These are phyloP conservation scores for Platysternon megacephalum DNA, from an alignment of 2,113 vertebrate species.

Conservation along the genomic window DNA sequence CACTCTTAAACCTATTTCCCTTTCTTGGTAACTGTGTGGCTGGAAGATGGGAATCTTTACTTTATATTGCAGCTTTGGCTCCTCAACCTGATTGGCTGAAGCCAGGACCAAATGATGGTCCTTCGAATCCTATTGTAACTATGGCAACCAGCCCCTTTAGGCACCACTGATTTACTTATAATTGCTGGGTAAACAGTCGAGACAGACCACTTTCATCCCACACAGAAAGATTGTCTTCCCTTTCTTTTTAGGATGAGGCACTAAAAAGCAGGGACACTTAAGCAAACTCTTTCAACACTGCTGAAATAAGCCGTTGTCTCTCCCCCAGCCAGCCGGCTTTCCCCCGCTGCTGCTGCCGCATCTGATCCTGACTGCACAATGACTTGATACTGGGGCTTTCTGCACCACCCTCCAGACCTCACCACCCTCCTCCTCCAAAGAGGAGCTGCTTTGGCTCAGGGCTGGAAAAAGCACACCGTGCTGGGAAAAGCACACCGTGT, in stretches of 20 bases:
- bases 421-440: not conserved
- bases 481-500: rapidly evolving
- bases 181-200: conserved; percentile 84
- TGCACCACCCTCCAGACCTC: rapidly evolving
- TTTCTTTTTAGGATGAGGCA: not conserved
- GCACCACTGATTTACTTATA: conserved; percentile 87
- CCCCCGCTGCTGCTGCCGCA: not conserved
- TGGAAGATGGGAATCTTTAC: conserved; percentile 94
- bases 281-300: conserved; percentile 49
- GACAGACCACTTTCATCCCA: conserved; percentile 68
- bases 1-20: conserved; percentile 86
- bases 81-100: conserved; percentile 93
- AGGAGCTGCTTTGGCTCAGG: rapidly evolving
- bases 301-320: not conserved
- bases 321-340: not conserved
- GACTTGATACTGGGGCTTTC: not conserved
- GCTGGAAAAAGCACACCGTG: rapidly evolving
- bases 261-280: conserved; percentile 39
- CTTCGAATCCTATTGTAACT: conserved; percentile 92
- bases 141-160: conserved; percentile 96
- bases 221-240: conserved; percentile 39
- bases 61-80: conserved; percentile 92
- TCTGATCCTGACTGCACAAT: not conserved
- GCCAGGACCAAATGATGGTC: conserved; percentile 93
- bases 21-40: conserved; percentile 89